These are phyloP conservation scores for Dicaeum eximium DNA, from an alignment of 2,113 vertebrate species.

Conservation along the genomic window DNA sequence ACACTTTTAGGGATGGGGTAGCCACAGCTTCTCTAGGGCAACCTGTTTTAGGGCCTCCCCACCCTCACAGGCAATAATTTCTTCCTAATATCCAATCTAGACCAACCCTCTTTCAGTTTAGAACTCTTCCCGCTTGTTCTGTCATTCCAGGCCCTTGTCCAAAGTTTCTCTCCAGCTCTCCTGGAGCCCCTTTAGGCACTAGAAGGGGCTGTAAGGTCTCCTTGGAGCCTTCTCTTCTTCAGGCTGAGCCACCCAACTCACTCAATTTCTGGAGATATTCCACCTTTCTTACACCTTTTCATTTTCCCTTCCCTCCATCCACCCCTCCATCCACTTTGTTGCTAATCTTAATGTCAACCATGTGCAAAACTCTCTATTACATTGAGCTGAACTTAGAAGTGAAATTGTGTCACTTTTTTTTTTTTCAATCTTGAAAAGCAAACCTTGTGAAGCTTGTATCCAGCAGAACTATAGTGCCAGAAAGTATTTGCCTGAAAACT, in stretches of 20 bases:
- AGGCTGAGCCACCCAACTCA: background rate
- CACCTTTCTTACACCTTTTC: background rate
- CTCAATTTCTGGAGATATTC: background rate
- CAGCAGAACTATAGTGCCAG: constrained; percentile 23
- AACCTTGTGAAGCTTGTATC: constrained; percentile 2
- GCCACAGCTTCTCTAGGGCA: background rate
- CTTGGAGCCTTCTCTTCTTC: background rate
- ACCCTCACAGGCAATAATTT: background rate
- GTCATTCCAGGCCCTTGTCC: background rate
- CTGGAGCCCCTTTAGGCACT: background rate
- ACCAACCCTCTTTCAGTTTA: background rate
- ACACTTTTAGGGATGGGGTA: background rate
- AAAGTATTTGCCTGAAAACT: constrained; percentile 71
- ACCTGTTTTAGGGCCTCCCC: background rate
- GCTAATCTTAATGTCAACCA: background rate
- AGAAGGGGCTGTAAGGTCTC: background rate
- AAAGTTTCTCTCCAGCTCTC: background rate
- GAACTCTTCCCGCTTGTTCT: background rate
- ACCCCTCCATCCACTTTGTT: background rate
- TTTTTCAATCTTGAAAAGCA: constrained; percentile 31
- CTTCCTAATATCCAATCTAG: background rate
- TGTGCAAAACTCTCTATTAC: background rate
- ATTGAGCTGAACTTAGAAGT: constrained; percentile 46
- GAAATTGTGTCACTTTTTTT: constrained; percentile 34
- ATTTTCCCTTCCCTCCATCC: background rate